These are phyloP conservation scores for Melitaea cinxia DNA, from an alignment of 1,140 invertebrate genomes.

Conservation along the genomic window DNA sequence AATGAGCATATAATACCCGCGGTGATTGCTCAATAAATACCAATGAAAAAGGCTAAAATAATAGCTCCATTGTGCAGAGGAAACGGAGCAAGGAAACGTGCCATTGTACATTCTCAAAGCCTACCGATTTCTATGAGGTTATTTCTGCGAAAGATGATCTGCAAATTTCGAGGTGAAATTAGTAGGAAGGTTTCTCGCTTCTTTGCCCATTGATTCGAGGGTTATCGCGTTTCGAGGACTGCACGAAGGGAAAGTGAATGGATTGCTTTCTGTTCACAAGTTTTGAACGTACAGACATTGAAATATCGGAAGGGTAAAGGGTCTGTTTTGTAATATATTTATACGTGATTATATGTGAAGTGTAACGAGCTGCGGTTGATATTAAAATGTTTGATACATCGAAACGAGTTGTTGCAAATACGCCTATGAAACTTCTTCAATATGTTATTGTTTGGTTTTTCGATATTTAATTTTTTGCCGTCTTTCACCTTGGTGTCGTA, in stretches of 20 bases:
- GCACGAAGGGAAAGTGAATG: conserved; percentile 39
- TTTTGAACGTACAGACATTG: conserved; percentile 24
- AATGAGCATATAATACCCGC: conserved; percentile 62
- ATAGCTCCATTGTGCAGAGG: conserved; percentile 50
- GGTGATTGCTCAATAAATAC: conserved; percentile 51
- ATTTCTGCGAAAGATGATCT: conserved; percentile 58
- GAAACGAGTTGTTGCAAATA: too few relatives aligned
- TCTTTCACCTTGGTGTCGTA: too few relatives aligned
- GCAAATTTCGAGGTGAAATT: conserved; percentile 60
- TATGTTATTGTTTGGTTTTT: too few relatives aligned
- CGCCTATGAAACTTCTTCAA: too few relatives aligned
- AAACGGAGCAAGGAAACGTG: conserved; percentile 48
- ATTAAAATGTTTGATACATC: not conserved
- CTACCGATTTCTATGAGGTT: conserved; percentile 52
- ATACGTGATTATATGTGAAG: not conserved
- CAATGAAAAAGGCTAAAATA: conserved; percentile 40
- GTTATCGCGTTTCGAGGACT: conserved; percentile 50
- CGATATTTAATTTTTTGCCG: too few relatives aligned
- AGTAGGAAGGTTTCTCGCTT: conserved; percentile 50
- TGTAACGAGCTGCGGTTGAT: not conserved
- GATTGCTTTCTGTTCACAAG: conserved; percentile 16
- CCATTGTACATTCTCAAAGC: conserved; percentile 55
- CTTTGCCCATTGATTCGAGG: conserved; percentile 37
- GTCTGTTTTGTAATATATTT: not conserved
- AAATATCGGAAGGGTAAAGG: conserved; percentile 1